Evolutionary conservation across 2,888 invertebrate species (phyloP).

Genomic region (Sarcophaga variegata): DNA sequence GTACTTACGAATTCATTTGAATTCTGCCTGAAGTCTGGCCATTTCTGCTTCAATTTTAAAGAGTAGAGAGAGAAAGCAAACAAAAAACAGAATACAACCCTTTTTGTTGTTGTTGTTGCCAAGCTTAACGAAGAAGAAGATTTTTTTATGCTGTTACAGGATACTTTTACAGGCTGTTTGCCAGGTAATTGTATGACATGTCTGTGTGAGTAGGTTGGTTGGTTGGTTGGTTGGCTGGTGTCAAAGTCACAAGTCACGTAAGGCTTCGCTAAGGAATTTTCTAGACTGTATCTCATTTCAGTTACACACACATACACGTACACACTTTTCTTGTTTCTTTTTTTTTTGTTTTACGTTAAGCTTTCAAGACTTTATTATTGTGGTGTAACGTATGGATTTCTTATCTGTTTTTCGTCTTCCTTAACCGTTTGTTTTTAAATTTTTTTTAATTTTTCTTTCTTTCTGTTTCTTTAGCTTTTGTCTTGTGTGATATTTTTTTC

Average conservation of each 20-base stretch:
- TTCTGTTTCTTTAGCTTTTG: conserved; percentile 21
- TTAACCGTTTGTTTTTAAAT: conserved; percentile 5
- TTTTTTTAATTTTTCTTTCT: conserved; percentile 44
- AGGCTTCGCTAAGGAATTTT: conserved; percentile 67
- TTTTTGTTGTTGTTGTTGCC: conserved; percentile 4
- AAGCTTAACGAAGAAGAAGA: conserved; percentile 4
- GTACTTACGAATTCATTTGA: background rate
- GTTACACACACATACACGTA: background rate
- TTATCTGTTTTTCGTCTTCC: conserved; percentile 29
- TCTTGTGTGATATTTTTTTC: conserved; percentile 5
- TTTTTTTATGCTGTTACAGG: conserved; percentile 60
- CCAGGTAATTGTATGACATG: conserved; percentile 35
- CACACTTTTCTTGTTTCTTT: background rate
- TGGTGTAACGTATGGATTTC: conserved; percentile 63
- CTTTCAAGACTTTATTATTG: conserved; percentile 34
- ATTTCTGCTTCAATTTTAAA: conserved; percentile 35
- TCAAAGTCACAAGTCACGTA: conserved; percentile 66
- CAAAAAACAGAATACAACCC: conserved; percentile 49
- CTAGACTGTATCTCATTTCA: conserved; percentile 36
- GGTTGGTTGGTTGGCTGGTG: conserved; percentile 25
- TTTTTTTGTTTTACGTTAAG: conserved; percentile 34
- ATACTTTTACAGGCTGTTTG: conserved; percentile 61
- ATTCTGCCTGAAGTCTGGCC: conserved; percentile 39
- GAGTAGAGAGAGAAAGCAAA: background rate
- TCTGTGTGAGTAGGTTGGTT: conserved; percentile 23